Evolutionary conservation across 2,888 invertebrate species (phyloP).

Genomic region (Pteria penguin): DNA sequence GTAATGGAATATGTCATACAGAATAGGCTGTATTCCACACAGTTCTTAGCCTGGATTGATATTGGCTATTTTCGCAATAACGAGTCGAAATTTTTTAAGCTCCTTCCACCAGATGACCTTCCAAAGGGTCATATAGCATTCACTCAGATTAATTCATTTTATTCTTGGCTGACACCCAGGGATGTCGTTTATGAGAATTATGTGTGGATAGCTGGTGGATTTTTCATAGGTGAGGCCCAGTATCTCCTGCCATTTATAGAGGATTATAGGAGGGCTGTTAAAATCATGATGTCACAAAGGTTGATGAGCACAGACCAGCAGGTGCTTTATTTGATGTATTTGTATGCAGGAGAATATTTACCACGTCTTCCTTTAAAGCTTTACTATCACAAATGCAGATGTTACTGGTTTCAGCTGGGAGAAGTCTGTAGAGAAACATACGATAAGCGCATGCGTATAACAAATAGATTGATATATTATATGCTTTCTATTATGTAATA

Average conservation of each 20-base stretch:
- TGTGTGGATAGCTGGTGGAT: slow-evolving; percentile 72
- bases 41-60: slow-evolving; percentile 73
- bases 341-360: slow-evolving; percentile 41
- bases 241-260: slow-evolving; percentile 59
- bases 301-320: slow-evolving; percentile 74
- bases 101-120: slow-evolving; percentile 54
- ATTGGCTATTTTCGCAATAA: slow-evolving; percentile 68
- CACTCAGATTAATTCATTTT: slow-evolving; percentile 35
- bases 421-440: slow-evolving; percentile 58
- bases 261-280: slow-evolving; percentile 62
- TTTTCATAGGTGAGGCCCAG: slow-evolving; percentile 65
- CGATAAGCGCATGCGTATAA: not conserved
- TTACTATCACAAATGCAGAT: slow-evolving; percentile 41
- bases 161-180: slow-evolving; percentile 39
- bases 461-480: too few species aligned
- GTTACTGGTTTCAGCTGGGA: slow-evolving; percentile 69
- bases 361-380: slow-evolving; percentile 57
- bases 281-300: slow-evolving; percentile 54
- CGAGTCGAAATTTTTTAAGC: slow-evolving; percentile 46
- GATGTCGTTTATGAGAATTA: slow-evolving; percentile 59
- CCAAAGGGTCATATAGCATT: slow-evolving; percentile 45
- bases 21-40: slow-evolving; percentile 62
- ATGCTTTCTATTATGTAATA: too few species aligned
- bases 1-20: slow-evolving; percentile 61
- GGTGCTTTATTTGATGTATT: slow-evolving; percentile 68